Percentiles rank a stretch among this genome's conserved stretches.
Conservation (phyloP, 2,888 invertebrate species). For the Bhutanitis thaidina region DNA sequence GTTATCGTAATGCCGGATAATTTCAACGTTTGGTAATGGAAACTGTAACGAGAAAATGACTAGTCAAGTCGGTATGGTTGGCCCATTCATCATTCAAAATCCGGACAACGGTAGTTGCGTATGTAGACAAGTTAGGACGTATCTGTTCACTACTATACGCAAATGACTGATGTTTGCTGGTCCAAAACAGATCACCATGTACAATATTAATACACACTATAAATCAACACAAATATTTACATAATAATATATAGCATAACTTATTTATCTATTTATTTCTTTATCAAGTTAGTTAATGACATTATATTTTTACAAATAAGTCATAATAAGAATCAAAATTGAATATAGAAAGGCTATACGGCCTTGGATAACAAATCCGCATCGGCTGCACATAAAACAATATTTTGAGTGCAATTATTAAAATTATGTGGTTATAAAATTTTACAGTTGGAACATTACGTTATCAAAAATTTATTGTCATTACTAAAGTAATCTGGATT, state of each 20-base stretch:
- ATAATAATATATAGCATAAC: too few relatives aligned
- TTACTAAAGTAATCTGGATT: slow-evolving; percentile 11
- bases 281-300: too few relatives aligned
- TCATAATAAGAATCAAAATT: background rate
- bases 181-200: slow-evolving; percentile 29
- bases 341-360: background rate
- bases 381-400: slow-evolving; percentile 37
- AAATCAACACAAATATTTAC: slow-evolving; percentile 9
- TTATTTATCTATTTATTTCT: too few relatives aligned
- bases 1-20: slow-evolving; percentile 68
- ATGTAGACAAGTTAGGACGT: slow-evolving; percentile 40
- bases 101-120: slow-evolving; percentile 32
- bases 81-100: slow-evolving; percentile 58
- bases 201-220: slow-evolving; percentile 14
- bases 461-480: slow-evolving; percentile 9
- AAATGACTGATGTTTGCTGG: slow-evolving; percentile 40
- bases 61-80: slow-evolving; percentile 64
- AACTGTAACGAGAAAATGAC: slow-evolving; percentile 74
- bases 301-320: too few relatives aligned
- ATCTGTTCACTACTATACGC: slow-evolving; percentile 29
- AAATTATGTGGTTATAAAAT: slow-evolving; percentile 66
- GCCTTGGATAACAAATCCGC: slow-evolving; percentile 34
- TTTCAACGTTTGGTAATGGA: slow-evolving; percentile 72
- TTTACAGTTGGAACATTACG: slow-evolving; percentile 48
- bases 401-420: slow-evolving; percentile 45